Base-by-base conservation (phyloP, 2,888 invertebrate species). In the Helobdella robusta region DNA sequence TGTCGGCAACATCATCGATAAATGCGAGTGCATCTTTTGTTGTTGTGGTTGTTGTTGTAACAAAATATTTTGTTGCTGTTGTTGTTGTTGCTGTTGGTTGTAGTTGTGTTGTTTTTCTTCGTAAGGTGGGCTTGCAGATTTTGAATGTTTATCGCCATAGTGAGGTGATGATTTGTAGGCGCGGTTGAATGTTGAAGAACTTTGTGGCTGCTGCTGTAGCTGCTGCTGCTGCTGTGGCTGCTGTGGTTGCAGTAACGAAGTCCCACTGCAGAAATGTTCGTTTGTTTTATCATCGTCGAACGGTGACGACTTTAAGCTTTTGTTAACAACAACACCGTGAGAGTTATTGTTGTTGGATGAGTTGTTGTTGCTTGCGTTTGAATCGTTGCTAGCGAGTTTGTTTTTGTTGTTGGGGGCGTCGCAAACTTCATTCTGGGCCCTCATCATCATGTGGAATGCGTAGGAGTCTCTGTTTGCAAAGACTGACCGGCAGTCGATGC, bases 401-500 rank as follows among this genome's bases (percentile, higher is more conserved):
- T 32, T 28, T 15, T 58, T 58, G 52, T 46, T 36, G 2, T 32
- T 36, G 32, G 56, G 54, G 15, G 62, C 20, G 11, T 63, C 61
- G 48, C 72, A 72, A 0, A 64, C 65, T 67, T 77, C 76, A 62
- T 76, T 75, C 70, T 77, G 77, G 20, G 78, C 78, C 8, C 77
- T 69, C 71, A 76, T 73, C 74, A 79, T 74, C 76, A 78, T 77
- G 70, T 79, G 79, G 78, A 79, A 79, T 34, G 79, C 79, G 69
- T 79, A 78, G 1, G 77, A 72, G 70, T 79, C 79, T 30, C 79
- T 69, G 66, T 75, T 77, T 11, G 74, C 69, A 69, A 79, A 79
- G 1, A 75, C 71, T 0, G 75, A 72, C 30, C 76, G 72, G 63
- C 79, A 79, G 63, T 77, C 76, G 23, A 75, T 74, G 67, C 79